Conservation (phyloP, 64 coral and sea anemone genomes). For the Stichodactyla mertensii region DNA sequence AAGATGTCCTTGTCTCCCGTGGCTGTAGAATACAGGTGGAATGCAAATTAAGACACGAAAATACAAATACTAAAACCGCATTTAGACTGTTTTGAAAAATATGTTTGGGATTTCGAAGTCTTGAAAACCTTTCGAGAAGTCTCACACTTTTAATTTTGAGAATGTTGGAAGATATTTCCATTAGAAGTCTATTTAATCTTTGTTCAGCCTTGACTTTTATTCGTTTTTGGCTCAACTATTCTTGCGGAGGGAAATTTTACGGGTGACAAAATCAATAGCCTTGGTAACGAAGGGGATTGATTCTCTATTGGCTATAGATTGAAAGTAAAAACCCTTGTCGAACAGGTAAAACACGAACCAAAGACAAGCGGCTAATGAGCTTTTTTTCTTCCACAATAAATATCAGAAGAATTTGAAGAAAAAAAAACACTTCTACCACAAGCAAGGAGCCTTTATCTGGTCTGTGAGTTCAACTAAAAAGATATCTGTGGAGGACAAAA, state of each 20-base stretch:
- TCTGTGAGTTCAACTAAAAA: no score
- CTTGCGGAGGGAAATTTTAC: not conserved
- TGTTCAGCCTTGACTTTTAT: conserved; percentile 8
- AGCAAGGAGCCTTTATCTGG: not conserved
- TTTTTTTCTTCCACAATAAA: not conserved
- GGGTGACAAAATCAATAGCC: not conserved
- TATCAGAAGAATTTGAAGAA: not conserved
- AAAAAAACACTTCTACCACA: not conserved
- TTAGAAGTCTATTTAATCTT: not conserved
- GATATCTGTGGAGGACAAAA: no score
- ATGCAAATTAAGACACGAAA: not conserved
- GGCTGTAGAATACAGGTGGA: not conserved
- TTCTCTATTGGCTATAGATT: conserved; percentile 11
- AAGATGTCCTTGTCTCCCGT: not conserved
- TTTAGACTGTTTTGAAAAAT: not conserved
- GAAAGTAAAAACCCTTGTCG: not conserved
- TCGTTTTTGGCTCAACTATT: not conserved
- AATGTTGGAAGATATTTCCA: not conserved
- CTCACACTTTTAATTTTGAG: not conserved
- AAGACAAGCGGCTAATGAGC: not conserved
- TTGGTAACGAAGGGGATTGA: not conserved
- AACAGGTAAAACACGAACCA: not conserved
- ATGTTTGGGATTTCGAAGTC: not conserved
- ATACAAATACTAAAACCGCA: not conserved
- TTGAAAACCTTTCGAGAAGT: not conserved